Evolutionary conservation across 2,888 invertebrate genomes (phyloP).

Genomic region (Limnephilus auricula): DNA sequence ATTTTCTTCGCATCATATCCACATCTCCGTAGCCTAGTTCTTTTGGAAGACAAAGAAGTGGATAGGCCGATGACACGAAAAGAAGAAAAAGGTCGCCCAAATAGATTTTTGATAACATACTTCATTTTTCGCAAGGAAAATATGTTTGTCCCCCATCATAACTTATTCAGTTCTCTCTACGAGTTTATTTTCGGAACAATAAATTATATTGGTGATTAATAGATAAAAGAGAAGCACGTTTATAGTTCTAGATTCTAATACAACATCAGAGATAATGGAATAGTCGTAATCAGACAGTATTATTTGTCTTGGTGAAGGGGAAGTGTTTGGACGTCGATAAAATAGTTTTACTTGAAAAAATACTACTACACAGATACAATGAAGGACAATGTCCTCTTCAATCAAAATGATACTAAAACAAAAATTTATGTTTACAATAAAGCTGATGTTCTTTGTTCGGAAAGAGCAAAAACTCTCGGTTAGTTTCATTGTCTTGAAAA

Average conservation of each 20-base stretch:
- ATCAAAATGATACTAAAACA: no score
- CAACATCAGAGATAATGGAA: neutral
- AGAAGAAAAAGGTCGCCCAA: conserved; percentile 6
- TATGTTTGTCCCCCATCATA: conserved; percentile 2
- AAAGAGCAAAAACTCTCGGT: no score
- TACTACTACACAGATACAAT: neutral
- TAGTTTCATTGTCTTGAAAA: no score
- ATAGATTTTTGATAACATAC: conserved; percentile 42
- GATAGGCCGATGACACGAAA: conserved; percentile 20
- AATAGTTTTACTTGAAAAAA: neutral
- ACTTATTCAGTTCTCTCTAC: conserved; percentile 34
- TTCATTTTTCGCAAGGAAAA: conserved; percentile 37
- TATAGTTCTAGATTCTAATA: neutral
- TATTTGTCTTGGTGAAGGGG: neutral
- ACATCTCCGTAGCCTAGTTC: conserved; percentile 22
- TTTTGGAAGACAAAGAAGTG: conserved; percentile 9
- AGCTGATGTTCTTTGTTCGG: no score
- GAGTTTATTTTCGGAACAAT: neutral
- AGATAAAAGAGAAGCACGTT: neutral
- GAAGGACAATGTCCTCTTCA: neutral
- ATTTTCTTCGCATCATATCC: conserved; percentile 27
- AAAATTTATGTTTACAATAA: no score
- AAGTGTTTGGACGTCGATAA: neutral
- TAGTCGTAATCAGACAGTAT: neutral
- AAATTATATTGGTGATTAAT: neutral